Conservation (phyloP, 2,888 invertebrate genomes). For the Temnothorax ravouxi region DNA sequence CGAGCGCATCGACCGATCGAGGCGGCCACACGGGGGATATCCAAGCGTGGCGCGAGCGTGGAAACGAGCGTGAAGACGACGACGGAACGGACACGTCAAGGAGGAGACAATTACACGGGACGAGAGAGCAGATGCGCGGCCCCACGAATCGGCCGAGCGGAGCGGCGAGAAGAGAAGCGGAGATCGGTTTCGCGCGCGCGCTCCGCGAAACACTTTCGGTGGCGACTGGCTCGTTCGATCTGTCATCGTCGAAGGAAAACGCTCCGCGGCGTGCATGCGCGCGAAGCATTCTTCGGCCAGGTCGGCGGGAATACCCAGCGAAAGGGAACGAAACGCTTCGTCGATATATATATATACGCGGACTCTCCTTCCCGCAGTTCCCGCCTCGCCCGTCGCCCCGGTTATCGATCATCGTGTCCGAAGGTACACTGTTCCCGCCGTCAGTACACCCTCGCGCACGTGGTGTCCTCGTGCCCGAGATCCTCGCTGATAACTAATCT, state of each 20-base stretch:
- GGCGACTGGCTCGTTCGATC: constrained; percentile 49
- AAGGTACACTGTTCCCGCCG: constrained; percentile 4
- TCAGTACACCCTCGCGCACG: constrained; percentile 30
- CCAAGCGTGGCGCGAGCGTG: background rate
- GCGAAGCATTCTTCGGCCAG: constrained; percentile 6
- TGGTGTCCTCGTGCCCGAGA: constrained; percentile 32
- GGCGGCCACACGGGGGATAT: background rate
- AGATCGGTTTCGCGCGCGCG: background rate
- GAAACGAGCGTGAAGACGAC: background rate
- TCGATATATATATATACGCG: constrained; percentile 26
- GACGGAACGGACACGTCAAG: background rate
- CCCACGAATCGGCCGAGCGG: background rate
- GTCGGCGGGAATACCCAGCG: background rate
- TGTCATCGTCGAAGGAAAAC: constrained; percentile 28
- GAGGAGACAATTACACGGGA: background rate
- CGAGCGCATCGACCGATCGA: constrained; percentile 1
- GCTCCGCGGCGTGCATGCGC: constrained; percentile 39
- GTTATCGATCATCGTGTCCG: constrained; percentile 29
- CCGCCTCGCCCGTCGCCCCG: too few species aligned
- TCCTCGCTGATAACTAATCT: background rate
- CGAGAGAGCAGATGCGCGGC: background rate
- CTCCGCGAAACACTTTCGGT: constrained; percentile 19
- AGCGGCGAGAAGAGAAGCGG: background rate
- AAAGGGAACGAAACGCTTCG: constrained; percentile 29
- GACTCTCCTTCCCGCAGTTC: background rate